Base-by-base conservation (phyloP, 1,140 invertebrate species). In the Cydia splendana region DNA sequence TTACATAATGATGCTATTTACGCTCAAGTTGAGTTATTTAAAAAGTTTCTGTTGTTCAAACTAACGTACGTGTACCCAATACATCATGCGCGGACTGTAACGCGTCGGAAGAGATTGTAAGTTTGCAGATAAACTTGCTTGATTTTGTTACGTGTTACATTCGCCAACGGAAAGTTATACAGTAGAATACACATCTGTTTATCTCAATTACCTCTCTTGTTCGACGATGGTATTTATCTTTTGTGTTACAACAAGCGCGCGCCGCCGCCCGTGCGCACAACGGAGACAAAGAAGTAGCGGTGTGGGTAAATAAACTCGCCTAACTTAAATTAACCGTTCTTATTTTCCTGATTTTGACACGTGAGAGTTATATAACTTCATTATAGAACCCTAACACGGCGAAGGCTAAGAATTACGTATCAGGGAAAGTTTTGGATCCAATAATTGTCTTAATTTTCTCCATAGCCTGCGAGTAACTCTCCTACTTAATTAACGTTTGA, bases 191-290 rank as follows among this genome's bases (percentile, higher is more conserved):
- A 85, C 84, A 85, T 88, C 82, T 88, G 86, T 87, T 91, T 91
- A 91, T 90, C 87, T 88, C 85, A 88, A 91, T 92, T 89, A 87
- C 87, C 81, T 79, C 81, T 84, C 87, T 90, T 89, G 87, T 91
- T 88, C 80, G 77, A 81, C 75, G 77, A 76, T 84, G 79, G 85
- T 90, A 86, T 93, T 91, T 93, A 88, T 90, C 86, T 91, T 93
- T 87, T 87, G 85, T 88, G 82, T 91, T 86, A 89, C 79, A 81
- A 82, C 80, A 81, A 85, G 80, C 81, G 78, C 79, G 78, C 85
- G 75, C 81, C 78, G 77, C 53, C 79, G 78, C 69, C 75, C 77
- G 67, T 83, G 82, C 81, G 69, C 77, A 75, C 73, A 84, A 85
- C 77, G 82, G 84, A 88, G 81, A 91, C 86, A 90, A 88, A 88